These are phyloP conservation scores for Drosophila robusta DNA, from an alignment of 2,888 invertebrate species.

Conservation along the genomic window DNA sequence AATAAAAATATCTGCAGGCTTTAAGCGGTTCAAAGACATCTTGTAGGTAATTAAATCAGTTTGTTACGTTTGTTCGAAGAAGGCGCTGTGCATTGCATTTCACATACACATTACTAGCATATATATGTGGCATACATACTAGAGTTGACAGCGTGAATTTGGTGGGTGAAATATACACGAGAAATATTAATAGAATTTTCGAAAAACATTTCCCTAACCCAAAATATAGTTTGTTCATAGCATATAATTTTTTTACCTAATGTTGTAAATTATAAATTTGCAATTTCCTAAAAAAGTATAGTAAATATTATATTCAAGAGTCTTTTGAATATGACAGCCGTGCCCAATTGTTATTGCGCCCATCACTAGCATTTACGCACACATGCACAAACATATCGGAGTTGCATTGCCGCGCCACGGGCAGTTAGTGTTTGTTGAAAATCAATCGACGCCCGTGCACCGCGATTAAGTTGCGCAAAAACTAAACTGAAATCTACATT, in stretches of 20 bases:
- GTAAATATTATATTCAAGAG: neutral
- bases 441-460: slow-evolving; percentile 60
- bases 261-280: neutral
- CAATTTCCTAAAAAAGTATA: neutral
- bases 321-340: neutral
- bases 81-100: slow-evolving; percentile 25
- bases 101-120: slow-evolving; percentile 25
- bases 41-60: neutral
- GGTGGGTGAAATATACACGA: slow-evolving; percentile 1
- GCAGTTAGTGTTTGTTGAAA: slow-evolving; percentile 65
- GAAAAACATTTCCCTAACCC: neutral
- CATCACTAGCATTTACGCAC: slow-evolving; percentile 49
- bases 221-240: neutral
- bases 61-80: slow-evolving; percentile 11
- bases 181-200: neutral
- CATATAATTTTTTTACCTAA: neutral
- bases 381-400: slow-evolving; percentile 21
- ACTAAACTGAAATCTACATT: slow-evolving; percentile 2
- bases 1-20: neutral
- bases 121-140: slow-evolving; percentile 56
- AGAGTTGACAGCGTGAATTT: slow-evolving; percentile 46
- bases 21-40: neutral
- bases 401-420: slow-evolving; percentile 66
- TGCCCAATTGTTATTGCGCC: slow-evolving; percentile 6
- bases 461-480: slow-evolving; percentile 23